Evolutionary conservation across 2,888 invertebrate genomes (phyloP).

Genomic region (Aphodius sticticus): DNA sequence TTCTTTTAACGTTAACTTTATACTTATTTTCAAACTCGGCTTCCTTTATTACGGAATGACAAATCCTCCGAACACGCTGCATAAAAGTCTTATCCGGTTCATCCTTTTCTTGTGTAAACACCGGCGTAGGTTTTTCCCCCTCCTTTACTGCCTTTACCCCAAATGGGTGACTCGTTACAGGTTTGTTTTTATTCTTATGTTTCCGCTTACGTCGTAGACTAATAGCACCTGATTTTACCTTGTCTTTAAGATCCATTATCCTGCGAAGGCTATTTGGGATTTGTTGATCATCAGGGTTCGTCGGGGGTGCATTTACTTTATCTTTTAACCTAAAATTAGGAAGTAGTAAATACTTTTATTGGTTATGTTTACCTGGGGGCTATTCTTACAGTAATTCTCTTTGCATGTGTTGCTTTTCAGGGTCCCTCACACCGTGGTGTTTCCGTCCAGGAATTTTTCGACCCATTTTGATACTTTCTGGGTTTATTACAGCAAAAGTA

Average conservation of each 20-base stretch:
- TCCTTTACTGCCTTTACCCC: conserved; percentile 47
- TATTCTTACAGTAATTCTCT: conserved; percentile 68
- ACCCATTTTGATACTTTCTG: conserved; percentile 64
- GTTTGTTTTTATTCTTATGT: conserved; percentile 24
- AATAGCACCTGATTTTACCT: conserved; percentile 58
- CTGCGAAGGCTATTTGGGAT: conserved; percentile 74
- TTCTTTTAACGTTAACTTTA: conserved; percentile 65
- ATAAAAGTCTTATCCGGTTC: conserved; percentile 62
- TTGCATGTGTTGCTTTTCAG: conserved; percentile 72
- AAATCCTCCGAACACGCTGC: conserved; percentile 70
- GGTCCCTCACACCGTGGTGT: conserved; percentile 81
- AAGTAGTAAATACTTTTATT: conserved; percentile 25
- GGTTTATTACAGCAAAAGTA: not conserved
- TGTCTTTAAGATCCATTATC: conserved; percentile 68
- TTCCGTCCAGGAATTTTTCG: conserved; percentile 85
- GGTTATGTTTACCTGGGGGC: not conserved
- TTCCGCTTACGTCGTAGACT: conserved; percentile 52
- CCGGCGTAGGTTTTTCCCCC: conserved; percentile 61
- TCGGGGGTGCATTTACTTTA: conserved; percentile 80
- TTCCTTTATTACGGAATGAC: conserved; percentile 69
- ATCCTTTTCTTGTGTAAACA: conserved; percentile 64
- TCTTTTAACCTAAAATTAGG: conserved; percentile 68
- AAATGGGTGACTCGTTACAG: conserved; percentile 32
- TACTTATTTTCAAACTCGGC: conserved; percentile 70
- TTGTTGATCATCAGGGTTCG: conserved; percentile 74